Evolutionary conservation across 2,888 invertebrate species (phyloP).

Genomic region (Muschampia staudingeri): DNA sequence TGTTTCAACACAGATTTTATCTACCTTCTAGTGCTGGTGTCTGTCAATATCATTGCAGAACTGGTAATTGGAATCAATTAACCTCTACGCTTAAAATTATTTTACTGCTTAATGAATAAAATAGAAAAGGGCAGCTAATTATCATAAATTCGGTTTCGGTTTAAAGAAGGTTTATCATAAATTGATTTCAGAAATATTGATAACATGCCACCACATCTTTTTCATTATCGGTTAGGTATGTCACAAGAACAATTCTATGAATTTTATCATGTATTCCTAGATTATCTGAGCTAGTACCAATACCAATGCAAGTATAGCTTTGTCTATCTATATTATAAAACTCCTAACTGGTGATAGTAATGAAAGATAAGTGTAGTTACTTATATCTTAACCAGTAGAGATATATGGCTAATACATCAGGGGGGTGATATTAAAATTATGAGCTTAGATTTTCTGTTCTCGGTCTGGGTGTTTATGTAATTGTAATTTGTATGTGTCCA

Average conservation of each 20-base stretch:
- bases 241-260: background rate
- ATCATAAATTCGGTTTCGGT: background rate
- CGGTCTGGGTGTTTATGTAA: no score
- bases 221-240: conserved; percentile 16
- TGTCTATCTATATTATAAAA: conserved; percentile 16
- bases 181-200: background rate
- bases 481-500: no score
- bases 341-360: conserved; percentile 11
- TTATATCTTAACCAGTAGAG: no score
- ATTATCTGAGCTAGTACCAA: background rate
- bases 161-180: no score
- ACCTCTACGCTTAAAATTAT: background rate
- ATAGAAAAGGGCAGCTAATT: background rate
- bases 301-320: background rate
- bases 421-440: no score
- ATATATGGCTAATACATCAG: no score
- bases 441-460: no score
- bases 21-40: background rate
- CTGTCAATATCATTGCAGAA: background rate
- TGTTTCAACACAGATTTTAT: background rate
- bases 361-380: background rate
- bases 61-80: background rate
- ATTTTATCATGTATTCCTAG: background rate
- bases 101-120: background rate
- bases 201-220: background rate